Evolutionary conservation across 2,113 vertebrate genomes (phyloP).

Genomic region (Dipodomys merriami): DNA sequence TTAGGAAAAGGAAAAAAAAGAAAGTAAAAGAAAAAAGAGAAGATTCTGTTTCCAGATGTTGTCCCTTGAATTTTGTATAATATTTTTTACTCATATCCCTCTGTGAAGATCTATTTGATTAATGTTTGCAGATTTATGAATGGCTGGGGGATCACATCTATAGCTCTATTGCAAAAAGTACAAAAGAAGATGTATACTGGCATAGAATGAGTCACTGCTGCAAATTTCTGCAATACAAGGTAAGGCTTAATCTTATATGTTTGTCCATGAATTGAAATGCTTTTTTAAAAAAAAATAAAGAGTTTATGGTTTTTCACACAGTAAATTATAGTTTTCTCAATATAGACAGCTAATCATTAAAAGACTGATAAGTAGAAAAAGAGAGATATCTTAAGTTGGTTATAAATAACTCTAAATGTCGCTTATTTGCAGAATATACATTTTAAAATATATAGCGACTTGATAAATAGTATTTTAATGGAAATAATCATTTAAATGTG

Average conservation of each 20-base stretch:
- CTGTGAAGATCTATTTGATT: neutral
- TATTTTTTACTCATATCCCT: neutral
- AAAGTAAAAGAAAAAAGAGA: neutral
- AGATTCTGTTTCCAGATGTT: neutral
- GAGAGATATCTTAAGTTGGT: no score
- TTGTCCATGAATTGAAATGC: neutral
- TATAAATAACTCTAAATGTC: neutral
- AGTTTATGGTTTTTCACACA: neutral
- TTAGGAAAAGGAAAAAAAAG: no score
- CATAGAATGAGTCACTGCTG: neutral
- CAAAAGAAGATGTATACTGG: neutral
- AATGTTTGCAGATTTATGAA: neutral
- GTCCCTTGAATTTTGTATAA: neutral
- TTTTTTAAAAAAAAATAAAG: neutral
- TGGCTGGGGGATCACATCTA: neutral
- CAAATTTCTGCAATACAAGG: neutral
- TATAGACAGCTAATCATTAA: no score
- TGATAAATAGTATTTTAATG: neutral
- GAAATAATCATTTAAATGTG: neutral
- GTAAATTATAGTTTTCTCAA: neutral
- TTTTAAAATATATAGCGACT: neutral
- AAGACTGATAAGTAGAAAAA: no score
- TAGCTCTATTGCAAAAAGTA: neutral
- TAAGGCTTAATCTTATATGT: neutral
- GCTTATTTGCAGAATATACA: neutral